Evolutionary conservation across 2,888 invertebrate species (phyloP), one percentile per base, ranked within the genome.

Genomic region (Napeogenes inachia): DNA sequence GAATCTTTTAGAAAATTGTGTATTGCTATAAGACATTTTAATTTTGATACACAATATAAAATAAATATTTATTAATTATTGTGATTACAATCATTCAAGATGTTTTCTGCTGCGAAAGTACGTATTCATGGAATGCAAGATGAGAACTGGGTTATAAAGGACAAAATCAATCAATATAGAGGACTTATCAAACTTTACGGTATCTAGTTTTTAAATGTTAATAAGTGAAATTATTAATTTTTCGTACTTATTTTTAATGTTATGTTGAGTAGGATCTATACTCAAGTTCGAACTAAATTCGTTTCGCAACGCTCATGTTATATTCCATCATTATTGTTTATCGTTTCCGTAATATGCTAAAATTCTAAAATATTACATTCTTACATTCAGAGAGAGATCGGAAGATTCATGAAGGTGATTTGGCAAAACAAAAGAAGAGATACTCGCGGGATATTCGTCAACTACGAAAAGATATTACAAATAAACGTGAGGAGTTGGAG

Each of bases 121-220:
- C 91, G 91, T 62, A 82, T 91, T 61, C 93, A 93, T 82, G 93
- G 93, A 42, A 92, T 93, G 92, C 91, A 92, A 73, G 92, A 93
- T 70, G 91, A 91, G 45, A 92, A 92, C 76, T 94, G 94, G 94
- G 91, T 92, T 2, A 92, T 92, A 55, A 92, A 90, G 70, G 94
- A 94, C 71, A 94, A 94, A 82, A 91, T 94, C 54, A 91, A 90
- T 60, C 94, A 94, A 74, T 94, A 94, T 71, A 91, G 93, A 56
- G 93, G 93, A 32, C 85, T 94, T 45, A 91, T 93, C 45, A 93
- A 92, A 75, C 82, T 94, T 60, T 92, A 93, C 71, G 93, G 94
- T 94, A 81, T 84, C 83, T 21, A 21, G 21, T 21, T 21, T 21
- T 21, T 21, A 21, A 21, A 21, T 1, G 21, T 21, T 21, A 21